Percentiles rank a stretch among this genome's conserved stretches.
Conservation (phyloP, 2,797 vertebrate species). For the Petrocephalus sullivani region DNA sequence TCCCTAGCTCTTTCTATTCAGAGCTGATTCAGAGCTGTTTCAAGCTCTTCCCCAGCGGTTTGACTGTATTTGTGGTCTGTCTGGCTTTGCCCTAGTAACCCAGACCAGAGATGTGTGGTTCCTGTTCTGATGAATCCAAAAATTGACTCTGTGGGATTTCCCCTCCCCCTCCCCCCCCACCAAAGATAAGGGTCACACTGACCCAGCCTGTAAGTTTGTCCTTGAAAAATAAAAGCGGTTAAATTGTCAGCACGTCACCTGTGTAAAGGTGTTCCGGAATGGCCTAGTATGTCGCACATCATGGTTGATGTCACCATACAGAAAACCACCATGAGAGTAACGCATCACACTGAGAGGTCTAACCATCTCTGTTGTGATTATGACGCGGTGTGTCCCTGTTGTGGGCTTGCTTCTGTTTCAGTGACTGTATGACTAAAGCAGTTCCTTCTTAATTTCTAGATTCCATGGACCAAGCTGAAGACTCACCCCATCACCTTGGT, state of each 20-base stretch:
- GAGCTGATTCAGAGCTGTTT: not conserved
- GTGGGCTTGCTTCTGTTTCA: not conserved
- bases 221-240: not conserved
- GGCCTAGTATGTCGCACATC: not conserved
- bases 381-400: not conserved
- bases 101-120: not conserved
- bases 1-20: not conserved
- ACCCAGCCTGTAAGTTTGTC: not conserved
- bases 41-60: not conserved
- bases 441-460: constrained; percentile 60
- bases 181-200: not conserved
- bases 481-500: constrained; percentile 93
- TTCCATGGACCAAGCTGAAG: constrained; percentile 98
- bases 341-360: not conserved
- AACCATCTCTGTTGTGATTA: not conserved
- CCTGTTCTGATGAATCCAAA: not conserved
- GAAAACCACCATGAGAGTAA: not conserved
- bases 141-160: not conserved
- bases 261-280: not conserved
- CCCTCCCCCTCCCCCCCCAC: not conserved
- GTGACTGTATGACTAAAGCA: not conserved
- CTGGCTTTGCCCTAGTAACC: not conserved
- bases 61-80: not conserved
- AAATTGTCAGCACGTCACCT: not conserved
- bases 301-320: not conserved